These are phyloP conservation scores for Iguana delicatissima DNA, from an alignment of 2,797 vertebrate species.

Conservation along the genomic window DNA sequence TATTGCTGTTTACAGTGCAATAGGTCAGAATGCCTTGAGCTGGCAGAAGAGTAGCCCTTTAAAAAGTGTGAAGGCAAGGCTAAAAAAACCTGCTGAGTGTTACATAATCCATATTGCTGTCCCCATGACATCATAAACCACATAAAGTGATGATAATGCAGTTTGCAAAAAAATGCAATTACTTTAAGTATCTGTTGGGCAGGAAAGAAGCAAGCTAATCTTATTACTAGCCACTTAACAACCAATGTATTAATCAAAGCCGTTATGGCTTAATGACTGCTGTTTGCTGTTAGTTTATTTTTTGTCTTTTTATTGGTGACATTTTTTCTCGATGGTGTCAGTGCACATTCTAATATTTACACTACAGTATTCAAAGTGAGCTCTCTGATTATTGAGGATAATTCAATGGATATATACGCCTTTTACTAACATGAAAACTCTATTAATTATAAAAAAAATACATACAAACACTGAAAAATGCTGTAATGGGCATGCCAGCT, in stretches of 20 bases:
- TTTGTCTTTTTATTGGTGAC: constrained; percentile 47
- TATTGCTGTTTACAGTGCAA: neutral
- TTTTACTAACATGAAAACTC: neutral
- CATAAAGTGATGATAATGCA: constrained; percentile 89
- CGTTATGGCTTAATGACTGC: constrained; percentile 68
- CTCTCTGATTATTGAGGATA: neutral
- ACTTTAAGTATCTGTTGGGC: constrained; percentile 92
- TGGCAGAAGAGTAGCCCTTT: constrained; percentile 53
- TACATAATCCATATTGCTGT: constrained; percentile 66
- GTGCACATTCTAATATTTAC: constrained; percentile 1
- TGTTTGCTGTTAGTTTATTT: constrained; percentile 65
- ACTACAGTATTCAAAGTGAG: constrained; percentile 10
- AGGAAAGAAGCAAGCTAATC: constrained; percentile 83
- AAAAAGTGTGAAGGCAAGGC: constrained; percentile 36
- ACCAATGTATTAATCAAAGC: constrained; percentile 83
- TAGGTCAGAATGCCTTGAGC: constrained; percentile 20
- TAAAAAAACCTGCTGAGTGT: constrained; percentile 78
- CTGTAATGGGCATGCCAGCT: neutral
- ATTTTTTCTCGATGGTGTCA: constrained; percentile 34
- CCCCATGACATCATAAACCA: constrained; percentile 82
- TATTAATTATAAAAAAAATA: neutral
- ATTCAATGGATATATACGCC: neutral
- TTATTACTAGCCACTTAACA: constrained; percentile 86
- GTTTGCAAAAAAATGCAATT: constrained; percentile 89
- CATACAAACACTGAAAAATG: neutral